Percentiles rank a stretch among this genome's conserved stretches.
Conservation (phyloP, 2,888 invertebrate genomes). For the Tenthredo notha region DNA sequence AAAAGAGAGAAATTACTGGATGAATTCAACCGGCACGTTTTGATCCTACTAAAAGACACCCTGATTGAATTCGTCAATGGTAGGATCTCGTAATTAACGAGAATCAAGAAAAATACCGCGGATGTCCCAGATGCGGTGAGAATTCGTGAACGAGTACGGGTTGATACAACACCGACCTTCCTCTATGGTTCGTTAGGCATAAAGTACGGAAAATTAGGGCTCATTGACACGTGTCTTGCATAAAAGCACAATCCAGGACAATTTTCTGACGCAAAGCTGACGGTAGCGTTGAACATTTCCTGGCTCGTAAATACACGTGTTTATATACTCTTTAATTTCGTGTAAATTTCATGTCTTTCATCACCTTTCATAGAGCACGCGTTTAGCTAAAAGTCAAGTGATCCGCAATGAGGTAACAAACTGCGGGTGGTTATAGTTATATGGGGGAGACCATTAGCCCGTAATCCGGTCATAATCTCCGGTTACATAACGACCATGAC, state of each 20-base stretch:
- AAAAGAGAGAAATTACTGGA: not conserved
- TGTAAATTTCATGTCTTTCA: not conserved
- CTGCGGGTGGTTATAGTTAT: not conserved
- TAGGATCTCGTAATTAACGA: constrained; percentile 15
- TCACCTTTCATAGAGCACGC: not conserved
- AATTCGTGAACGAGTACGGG: not conserved
- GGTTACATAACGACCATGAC: constrained; percentile 31
- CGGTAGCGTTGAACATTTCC: not conserved
- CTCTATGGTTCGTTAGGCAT: constrained; percentile 39
- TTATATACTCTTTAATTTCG: not conserved
- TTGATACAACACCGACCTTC: not conserved
- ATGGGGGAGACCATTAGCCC: constrained; percentile 26
- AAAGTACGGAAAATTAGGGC: constrained; percentile 22
- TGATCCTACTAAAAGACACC: not conserved
- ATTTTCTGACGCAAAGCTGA: not conserved
- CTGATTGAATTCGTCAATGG: constrained; percentile 1
- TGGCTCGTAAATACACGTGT: not conserved
- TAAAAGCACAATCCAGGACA: constrained; percentile 23
- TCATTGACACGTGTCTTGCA: constrained; percentile 46
- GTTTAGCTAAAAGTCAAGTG: constrained; percentile 17
- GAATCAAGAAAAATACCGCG: constrained; percentile 5
- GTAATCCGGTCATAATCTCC: constrained; percentile 34
- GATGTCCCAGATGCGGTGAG: not conserved
- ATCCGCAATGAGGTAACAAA: constrained; percentile 9
- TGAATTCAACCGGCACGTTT: not conserved